A percentile compares a stretch with the other conserved stretches of the same genome.
Evolutionary conservation across 2,797 vertebrate species (phyloP).

Genomic region (Centroberyx gerrardi): DNA sequence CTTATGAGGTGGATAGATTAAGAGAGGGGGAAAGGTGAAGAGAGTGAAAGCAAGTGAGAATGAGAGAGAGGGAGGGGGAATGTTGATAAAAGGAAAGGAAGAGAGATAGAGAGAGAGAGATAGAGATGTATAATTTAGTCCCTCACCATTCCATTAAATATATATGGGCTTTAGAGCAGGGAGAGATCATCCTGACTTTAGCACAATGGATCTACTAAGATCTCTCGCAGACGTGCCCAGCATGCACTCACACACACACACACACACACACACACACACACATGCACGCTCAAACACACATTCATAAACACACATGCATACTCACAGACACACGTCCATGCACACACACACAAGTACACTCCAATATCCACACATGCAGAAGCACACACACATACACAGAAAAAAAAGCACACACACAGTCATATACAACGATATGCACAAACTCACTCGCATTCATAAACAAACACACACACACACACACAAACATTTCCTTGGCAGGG

Average conservation of each 20-base stretch:
- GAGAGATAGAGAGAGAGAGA: neutral
- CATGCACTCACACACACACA: neutral
- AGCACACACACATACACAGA: slow-evolving; percentile 4
- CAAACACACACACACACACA: slow-evolving; percentile 17
- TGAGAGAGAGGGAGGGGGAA: neutral
- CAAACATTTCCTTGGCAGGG: slow-evolving; percentile 61
- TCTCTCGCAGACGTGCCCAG: slow-evolving; percentile 11
- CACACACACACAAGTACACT: slow-evolving; percentile 12
- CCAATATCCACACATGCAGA: too few relatives aligned
- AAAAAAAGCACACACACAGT: neutral
- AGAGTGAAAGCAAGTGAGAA: neutral
- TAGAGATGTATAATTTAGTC: slow-evolving; percentile 56
- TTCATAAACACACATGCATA: neutral
- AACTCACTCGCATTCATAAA: slow-evolving; percentile 6
- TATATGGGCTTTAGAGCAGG: slow-evolving; percentile 49
- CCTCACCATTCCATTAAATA: slow-evolving; percentile 58
- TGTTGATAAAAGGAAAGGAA: neutral
- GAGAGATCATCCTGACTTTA: slow-evolving; percentile 44
- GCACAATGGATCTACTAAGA: slow-evolving; percentile 43
- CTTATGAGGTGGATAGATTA: neutral
- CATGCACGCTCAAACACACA: slow-evolving; percentile 22
- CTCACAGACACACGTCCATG: neutral
- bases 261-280: slow-evolving; percentile 12
- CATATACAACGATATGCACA: neutral
- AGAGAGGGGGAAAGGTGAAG: neutral